These are phyloP conservation scores for Lochmaea crataegi DNA, from an alignment of 2,888 invertebrate species.

Conservation along the genomic window DNA sequence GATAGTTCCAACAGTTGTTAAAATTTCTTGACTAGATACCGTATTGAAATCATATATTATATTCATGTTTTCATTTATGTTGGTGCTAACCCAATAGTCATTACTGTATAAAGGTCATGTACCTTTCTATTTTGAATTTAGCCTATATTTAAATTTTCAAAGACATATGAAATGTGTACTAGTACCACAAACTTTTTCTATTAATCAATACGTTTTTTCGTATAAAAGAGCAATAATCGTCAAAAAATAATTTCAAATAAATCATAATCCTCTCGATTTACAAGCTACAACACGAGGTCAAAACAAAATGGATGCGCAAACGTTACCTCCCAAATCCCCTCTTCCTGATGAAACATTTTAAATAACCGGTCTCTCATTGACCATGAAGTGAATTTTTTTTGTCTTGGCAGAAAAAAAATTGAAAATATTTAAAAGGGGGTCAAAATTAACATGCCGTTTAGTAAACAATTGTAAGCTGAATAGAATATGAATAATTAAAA, in stretches of 20 bases:
- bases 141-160: too few species aligned
- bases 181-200: too few species aligned
- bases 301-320: conserved; percentile 12
- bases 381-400: conserved; percentile 9
- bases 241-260: neutral
- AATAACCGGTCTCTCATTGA: conserved; percentile 10
- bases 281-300: neutral
- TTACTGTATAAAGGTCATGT: too few species aligned
- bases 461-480: neutral
- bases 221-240: too few species aligned
- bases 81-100: too few species aligned
- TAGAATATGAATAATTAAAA: neutral
- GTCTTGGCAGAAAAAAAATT: neutral
- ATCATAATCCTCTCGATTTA: neutral
- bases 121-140: too few species aligned
- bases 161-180: too few species aligned
- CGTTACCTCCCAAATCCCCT: neutral
- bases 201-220: too few species aligned
- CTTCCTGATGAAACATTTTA: neutral
- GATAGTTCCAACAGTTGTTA: too few species aligned
- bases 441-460: conserved; percentile 7
- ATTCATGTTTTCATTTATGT: too few species aligned
- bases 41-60: too few species aligned
- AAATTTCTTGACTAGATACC: too few species aligned
- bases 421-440: neutral